A percentile compares a stretch with the other conserved stretches of the same genome.
Evolutionary conservation across 2,113 vertebrate genomes (phyloP).

Genomic region (Equus przewalskii): DNA sequence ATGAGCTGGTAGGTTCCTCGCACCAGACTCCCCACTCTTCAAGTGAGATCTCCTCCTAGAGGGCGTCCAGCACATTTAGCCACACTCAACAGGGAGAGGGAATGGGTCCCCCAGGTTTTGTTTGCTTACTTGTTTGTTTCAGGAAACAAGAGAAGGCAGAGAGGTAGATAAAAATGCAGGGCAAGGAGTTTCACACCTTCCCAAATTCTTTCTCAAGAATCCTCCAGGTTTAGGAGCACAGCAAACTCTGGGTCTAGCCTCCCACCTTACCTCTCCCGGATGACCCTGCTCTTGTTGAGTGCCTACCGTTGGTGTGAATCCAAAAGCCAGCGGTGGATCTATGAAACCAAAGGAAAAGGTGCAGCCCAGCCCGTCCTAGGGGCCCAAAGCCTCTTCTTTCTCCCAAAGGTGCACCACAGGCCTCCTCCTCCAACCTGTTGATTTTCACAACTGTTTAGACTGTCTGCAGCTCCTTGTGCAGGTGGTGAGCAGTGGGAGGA

Average conservation of each 20-base stretch:
- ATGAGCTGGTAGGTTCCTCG: rapidly evolving
- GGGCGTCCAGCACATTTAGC: rapidly evolving
- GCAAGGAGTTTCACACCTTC: not conserved
- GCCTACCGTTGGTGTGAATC: no score
- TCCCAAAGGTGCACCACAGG: not conserved
- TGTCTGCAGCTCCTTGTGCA: not conserved
- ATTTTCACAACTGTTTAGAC: no score
- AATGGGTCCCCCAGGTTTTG: no score
- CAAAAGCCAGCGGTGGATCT: not conserved
- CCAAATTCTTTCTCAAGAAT: not conserved
- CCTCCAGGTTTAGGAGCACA: not conserved
- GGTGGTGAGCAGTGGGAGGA: not conserved
- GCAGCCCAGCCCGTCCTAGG: not conserved
- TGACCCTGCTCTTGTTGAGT: not conserved
- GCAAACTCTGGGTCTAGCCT: not conserved
- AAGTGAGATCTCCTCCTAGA: rapidly evolving
- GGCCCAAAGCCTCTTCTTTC: not conserved
- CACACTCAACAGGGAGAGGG: not conserved
- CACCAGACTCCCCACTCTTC: not conserved
- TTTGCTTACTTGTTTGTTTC: not conserved
- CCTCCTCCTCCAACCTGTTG: not conserved
- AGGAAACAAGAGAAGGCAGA: not conserved
- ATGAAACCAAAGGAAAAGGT: not conserved
- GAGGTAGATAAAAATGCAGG: not conserved
- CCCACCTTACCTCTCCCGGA: not conserved